A percentile compares a stretch with the other conserved stretches of the same genome.
These are phyloP conservation scores for Asobara japonica DNA, from an alignment of 1,140 invertebrate species.

Conservation along the genomic window DNA sequence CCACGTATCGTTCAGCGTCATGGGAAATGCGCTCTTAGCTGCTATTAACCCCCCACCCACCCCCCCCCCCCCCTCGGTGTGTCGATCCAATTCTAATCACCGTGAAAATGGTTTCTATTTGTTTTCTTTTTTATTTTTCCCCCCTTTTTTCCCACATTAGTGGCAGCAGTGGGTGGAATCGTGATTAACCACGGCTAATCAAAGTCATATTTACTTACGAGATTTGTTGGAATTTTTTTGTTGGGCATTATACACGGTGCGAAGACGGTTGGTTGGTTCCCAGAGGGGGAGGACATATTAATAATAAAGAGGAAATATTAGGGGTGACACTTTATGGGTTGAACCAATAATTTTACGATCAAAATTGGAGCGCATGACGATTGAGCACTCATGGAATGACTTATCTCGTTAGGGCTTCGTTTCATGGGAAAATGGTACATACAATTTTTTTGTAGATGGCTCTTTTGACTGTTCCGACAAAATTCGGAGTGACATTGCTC, in stretches of 20 bases:
- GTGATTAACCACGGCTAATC: constrained; percentile 57
- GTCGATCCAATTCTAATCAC: constrained; percentile 60
- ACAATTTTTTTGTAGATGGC: too few species aligned
- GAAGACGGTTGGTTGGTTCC: background rate
- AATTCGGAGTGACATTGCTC: too few species aligned
- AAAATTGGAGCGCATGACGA: too few species aligned
- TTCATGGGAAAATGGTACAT: too few species aligned
- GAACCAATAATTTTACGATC: too few species aligned
- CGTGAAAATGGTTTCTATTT: constrained; percentile 61
- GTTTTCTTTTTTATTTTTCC: constrained; percentile 3
- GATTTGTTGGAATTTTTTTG: constrained; percentile 4
- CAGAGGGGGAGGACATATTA: background rate
- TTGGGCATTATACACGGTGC: background rate
- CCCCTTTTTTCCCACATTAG: background rate
- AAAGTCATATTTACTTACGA: constrained; percentile 38
- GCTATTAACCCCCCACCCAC: background rate
- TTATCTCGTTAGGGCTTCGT: too few species aligned
- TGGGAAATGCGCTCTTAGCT: constrained; percentile 58
- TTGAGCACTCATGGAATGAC: too few species aligned
- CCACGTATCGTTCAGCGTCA: constrained; percentile 59
- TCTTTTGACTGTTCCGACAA: too few species aligned
- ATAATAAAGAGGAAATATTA: too few species aligned
- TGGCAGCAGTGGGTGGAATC: background rate
- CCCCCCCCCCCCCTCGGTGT: too few species aligned
- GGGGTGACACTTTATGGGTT: too few species aligned